Evolutionary conservation across 2,888 invertebrate species (phyloP), one percentile per base, ranked within the genome.

Genomic region (Cerceris rybyensis): DNA sequence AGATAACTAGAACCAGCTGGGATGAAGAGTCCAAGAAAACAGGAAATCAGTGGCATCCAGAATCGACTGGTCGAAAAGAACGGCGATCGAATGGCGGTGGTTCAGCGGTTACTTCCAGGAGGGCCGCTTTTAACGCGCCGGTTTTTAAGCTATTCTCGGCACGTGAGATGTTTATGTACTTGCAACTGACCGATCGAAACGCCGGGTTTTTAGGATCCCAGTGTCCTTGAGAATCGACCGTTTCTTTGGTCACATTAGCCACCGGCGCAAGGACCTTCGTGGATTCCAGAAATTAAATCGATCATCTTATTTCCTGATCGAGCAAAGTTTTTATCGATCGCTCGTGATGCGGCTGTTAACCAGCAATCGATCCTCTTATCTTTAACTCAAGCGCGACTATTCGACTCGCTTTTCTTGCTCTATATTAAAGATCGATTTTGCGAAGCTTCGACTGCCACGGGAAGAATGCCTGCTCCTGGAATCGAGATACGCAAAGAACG

Each of bases 171-270:
- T 82, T 78, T 78, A 66, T 72, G 65, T 58, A 67, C 52, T 58
- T 65, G 70, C 66, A 76, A 70, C 70, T 46, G 63, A 64, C 64
- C 61, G 28, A 46, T 69, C 70, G 52, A 82, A 82, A 70, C 64
- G 74, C 61, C 83, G 54, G 71, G 81, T 81, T 83, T 83, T 84
- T 84, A 72, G 77, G 70, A 69, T 61, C 61, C 46, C 65, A 69
- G 68, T 75, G 80, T 75, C 83, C 83, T 84, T 83, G 78, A 81
- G 63, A 70, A 80, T 72, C 81, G 77, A 79, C 72, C 70, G 78
- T 46, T 65, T 66, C 67, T 67, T 73, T 59, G 73, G 41, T 57
- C 60, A 65, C 65, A 72, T 65, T 50, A 65, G 54, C n/a, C 54
- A 6, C 17, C 59, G 52, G 82, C 80, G 82, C 77, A 77, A 75